Evolutionary conservation across 2,113 vertebrate genomes (phyloP).

Genomic region (Montifringilla adamsi): DNA sequence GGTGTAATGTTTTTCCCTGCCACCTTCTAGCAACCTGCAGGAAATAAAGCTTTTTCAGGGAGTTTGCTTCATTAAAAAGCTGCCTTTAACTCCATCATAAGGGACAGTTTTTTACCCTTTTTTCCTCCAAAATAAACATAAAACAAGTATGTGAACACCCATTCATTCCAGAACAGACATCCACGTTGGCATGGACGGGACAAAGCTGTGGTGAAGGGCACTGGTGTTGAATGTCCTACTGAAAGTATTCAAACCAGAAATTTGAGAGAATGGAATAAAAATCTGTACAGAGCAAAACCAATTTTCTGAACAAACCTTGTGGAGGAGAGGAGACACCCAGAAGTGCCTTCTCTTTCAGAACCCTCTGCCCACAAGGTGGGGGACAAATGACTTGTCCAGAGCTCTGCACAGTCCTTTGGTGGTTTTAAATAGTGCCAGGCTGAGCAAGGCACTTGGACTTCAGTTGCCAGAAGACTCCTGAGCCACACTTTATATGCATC

Average conservation of each 20-base stretch:
- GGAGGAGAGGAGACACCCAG: background rate
- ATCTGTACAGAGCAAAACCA: background rate
- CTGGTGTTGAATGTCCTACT: background rate
- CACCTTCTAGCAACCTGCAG: background rate
- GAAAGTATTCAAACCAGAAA: background rate
- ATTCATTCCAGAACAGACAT: background rate
- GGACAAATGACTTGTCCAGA: background rate
- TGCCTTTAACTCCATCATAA: background rate
- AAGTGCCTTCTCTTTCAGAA: background rate
- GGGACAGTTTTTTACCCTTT: background rate
- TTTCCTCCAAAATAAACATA: background rate
- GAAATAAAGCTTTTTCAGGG: background rate
- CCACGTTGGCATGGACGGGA: fast-evolving
- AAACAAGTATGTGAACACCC: background rate
- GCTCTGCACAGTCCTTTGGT: background rate
- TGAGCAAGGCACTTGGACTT: background rate
- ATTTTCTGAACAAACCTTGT: background rate
- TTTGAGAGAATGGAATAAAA: background rate
- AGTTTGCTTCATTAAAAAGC: background rate
- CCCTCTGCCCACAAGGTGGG: background rate
- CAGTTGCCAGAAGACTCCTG: background rate
- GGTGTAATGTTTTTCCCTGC: background rate
- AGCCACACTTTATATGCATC: background rate
- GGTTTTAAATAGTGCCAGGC: background rate
- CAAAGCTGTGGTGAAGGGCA: background rate